Conservation (phyloP, 2,113 vertebrate species). For the Aix galericulata region DNA sequence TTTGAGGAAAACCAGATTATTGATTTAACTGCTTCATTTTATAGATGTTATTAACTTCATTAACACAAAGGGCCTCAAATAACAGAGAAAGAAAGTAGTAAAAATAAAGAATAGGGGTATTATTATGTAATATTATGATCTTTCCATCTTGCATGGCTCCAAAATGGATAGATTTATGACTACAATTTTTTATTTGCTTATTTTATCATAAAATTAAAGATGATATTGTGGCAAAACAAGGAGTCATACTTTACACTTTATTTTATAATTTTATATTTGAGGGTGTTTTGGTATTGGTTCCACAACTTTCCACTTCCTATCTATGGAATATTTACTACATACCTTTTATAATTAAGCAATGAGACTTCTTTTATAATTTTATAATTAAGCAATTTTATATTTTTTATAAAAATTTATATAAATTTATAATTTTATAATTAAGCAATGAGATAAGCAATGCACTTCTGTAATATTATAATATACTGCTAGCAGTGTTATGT, state of each 20-base stretch:
- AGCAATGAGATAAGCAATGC: constrained; percentile 33
- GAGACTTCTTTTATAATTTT: background rate
- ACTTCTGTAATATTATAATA: constrained; percentile 15
- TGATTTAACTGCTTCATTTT: background rate
- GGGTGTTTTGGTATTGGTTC: background rate
- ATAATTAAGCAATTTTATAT: too few relatives aligned
- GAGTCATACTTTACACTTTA: background rate
- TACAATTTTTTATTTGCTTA: background rate
- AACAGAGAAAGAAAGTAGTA: background rate
- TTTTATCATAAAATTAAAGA: background rate
- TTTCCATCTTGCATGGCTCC: background rate
- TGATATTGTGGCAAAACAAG: background rate
- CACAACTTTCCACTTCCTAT: background rate
- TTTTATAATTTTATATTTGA: background rate
- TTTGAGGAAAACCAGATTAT: background rate
- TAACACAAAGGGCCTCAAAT: background rate
- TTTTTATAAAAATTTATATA: too few relatives aligned
- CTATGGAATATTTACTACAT: constrained; percentile 40
- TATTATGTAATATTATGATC: background rate
- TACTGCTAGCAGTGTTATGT: background rate
- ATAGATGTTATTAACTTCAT: background rate
- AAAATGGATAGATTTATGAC: background rate
- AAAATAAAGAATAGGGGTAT: background rate
- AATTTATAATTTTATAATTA: constrained; percentile 41
- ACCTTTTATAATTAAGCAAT: constrained; percentile 53